These are phyloP conservation scores for Eriosoma lanigerum DNA, from an alignment of 1,140 invertebrate genomes.

Conservation along the genomic window DNA sequence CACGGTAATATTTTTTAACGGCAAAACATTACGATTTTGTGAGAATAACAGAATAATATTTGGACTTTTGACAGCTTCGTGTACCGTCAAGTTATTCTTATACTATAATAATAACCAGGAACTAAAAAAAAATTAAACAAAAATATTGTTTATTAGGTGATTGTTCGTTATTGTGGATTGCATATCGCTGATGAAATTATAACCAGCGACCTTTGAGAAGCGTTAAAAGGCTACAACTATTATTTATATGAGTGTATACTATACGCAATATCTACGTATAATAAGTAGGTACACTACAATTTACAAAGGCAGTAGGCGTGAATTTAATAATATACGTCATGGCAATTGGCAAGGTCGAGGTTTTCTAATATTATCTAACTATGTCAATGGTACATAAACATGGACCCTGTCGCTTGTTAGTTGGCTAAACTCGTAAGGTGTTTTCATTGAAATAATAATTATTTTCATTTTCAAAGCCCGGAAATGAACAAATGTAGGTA, in stretches of 20 bases:
- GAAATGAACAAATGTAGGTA: neutral
- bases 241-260: neutral
- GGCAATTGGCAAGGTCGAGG: slow-evolving; percentile 11
- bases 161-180: neutral
- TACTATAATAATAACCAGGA: neutral
- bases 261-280: too few relatives aligned
- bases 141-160: neutral
- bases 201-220: neutral
- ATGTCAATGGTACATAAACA: slow-evolving; percentile 11
- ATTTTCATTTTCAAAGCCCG: slow-evolving; percentile 11
- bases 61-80: slow-evolving; percentile 33
- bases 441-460: neutral
- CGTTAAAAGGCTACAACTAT: slow-evolving; percentile 1
- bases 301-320: neutral
- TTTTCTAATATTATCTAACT: slow-evolving; percentile 43
- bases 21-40: neutral
- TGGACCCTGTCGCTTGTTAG: neutral
- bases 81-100: neutral
- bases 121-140: neutral
- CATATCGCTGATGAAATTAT: neutral
- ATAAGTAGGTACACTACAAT: too few relatives aligned
- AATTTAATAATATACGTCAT: neutral
- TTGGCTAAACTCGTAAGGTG: neutral
- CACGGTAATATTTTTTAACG: neutral
- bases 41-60: neutral